Base-by-base conservation (phyloP, 2,797 vertebrate species). In the Cottoperca gobio region DNA sequence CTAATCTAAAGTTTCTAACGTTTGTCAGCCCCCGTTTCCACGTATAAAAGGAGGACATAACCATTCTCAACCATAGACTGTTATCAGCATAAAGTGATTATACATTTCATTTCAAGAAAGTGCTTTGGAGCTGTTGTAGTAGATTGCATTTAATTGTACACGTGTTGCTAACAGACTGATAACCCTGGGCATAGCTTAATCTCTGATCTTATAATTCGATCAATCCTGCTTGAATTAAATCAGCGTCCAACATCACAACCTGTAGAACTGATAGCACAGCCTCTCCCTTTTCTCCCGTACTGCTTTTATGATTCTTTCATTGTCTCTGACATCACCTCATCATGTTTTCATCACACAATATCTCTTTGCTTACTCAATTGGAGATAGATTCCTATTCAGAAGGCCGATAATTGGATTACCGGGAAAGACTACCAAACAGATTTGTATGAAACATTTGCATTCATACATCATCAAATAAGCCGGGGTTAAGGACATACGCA, bases 121-220 rank as follows among this genome's bases (percentile, higher is more conserved):
- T 59, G 14, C 13, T 33, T 2, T 49, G 26, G 28, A 48, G 7
- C 37, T 39, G 12, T 6, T 24, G 9, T 42, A 31, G 66, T 35
- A 23, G 14, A 70, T 39, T 53, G 24, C 9, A 50, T 42, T 46
- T 19, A 48, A 70, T 17, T 62, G 46, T 24, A 24, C 31, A 70
- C 0, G 5, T 33, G 50, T 28, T 61, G 6, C 17, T 43, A 39
- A 61, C 50, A 26, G 48, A 67, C 23, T 61, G 59, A 59, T 59
- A 48, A 61, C 21, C 60, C 3, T 58, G 50, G 11, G 6, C 48
- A 9, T 31, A 48, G n/a, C 5, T 55, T 65, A 8, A 59, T 77
- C 26, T 53, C 48, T 59, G 19, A 78, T 75, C 6, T 40, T 62
- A 24, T 39, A 64, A 79, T 70, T 39, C 43, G 14, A 60, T 70